Evolutionary conservation across 2,888 invertebrate genomes (phyloP), one percentile per base, ranked within the genome.

Genomic region (Eristalis tenax): DNA sequence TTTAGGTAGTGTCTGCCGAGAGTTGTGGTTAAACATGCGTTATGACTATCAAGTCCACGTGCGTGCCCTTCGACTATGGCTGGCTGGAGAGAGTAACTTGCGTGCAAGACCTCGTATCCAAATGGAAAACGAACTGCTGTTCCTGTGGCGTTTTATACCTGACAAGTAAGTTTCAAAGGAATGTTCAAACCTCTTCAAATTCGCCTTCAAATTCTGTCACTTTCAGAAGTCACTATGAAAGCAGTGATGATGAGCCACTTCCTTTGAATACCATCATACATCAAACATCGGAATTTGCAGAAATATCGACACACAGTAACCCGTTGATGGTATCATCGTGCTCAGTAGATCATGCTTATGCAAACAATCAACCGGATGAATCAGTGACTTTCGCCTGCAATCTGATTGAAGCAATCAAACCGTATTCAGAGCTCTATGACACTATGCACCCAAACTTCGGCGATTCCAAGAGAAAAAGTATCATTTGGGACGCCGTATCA

Each of bases 401-500:
- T 6, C 88, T 92, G 0, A 86, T 91, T 0, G 89, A 89, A 13
- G 88, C 89, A 0, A 88, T 92, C 2, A 66, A 89, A 3, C 79
- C 68, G 0, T 92, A 92, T 79, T 90, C 91, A 0, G 91, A 91
- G 64, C 79, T 92, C 1, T 92, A 91, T 38, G 90, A 92, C 65
- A 10, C 75, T 0, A 13, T 32, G 2, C 79, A 89, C 77, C 35
- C 43, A 0, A 59, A 81, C 32, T 91, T 88, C 61, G 64, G 73
- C 0, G 90, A 92, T 68, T 88, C 90, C 64, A 83, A 88, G 0
- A 89, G 91, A 23, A 91, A 90, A n/a, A 91, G 92, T 1, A 77
- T 89, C 26, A 90, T 92, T 71, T 92, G 92, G 92, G 88, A 90
- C 32, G 89, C 90, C 57, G 91, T 92, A 15, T 88, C 91, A 0